phyloP scores from a whole-genome alignment of 2,888 invertebrate species.

The Danaus chrysippus region DNA sequence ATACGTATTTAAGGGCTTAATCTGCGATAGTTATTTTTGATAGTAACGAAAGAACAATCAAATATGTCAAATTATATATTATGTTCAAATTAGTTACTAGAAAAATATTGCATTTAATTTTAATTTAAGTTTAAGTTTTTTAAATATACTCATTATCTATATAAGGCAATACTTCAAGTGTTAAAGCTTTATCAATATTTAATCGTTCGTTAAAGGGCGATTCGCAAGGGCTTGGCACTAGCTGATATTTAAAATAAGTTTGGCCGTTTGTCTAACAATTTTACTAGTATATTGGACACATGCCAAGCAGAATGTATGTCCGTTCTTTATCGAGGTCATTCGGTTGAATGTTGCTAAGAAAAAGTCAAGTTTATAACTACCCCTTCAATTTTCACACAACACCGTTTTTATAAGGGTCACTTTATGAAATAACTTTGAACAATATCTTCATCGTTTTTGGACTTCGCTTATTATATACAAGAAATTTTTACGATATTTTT shows the following conservation, averaged over 20 bases:
- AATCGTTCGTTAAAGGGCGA: neutral
- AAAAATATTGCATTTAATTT: too few relatives aligned
- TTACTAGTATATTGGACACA: constrained; percentile 47
- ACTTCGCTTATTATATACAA: too few relatives aligned
- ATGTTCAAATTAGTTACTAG: too few relatives aligned
- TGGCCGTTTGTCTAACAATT: constrained; percentile 29
- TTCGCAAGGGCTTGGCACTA: constrained; percentile 12
- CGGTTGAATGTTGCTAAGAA: constrained; percentile 17
- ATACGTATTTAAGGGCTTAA: too few relatives aligned
- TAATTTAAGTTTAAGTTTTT: too few relatives aligned
- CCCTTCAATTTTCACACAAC: neutral
- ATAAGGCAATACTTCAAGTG: neutral
- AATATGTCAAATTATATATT: too few relatives aligned
- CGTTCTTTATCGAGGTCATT: constrained; percentile 53
- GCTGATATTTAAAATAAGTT: constrained; percentile 25
- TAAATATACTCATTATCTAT: neutral
- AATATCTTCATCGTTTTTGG: too few relatives aligned
- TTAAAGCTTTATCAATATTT: neutral
- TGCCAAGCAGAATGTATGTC: constrained; percentile 58
- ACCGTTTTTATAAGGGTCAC: neutral
- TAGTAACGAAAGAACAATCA: too few relatives aligned
- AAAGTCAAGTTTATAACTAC: constrained; percentile 3
- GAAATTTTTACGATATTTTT: constrained; percentile 1
- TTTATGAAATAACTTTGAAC: neutral
- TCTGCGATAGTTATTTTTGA: too few relatives aligned